Evolutionary conservation across 2,888 invertebrate species (phyloP), one percentile per base, ranked within the genome.

Genomic region (Marasmarcha lunaedactyla): DNA sequence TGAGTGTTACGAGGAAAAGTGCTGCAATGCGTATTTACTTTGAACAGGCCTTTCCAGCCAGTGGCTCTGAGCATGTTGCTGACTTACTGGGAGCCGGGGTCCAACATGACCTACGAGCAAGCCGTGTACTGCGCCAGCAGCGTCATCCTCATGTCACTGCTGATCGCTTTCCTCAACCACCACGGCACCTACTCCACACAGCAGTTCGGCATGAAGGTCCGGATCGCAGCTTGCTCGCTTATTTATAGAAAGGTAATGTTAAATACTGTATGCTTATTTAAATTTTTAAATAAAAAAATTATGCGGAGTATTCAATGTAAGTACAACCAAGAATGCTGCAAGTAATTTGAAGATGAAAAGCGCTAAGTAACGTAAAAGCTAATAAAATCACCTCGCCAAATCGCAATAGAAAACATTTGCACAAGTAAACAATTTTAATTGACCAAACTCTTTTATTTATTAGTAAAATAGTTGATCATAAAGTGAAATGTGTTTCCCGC

Each of bases 211-310:
- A 91, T 94, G 89, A 87, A 89, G 71, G 87, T 94, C 39, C 85
- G 95, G 49, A 88, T 94, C 1, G 92, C 94, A 0, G 89, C 91
- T 38, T 93, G 94, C 59, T 91, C 93, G 1, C 76, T 95, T 10
- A 87, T 96, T 41, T 95, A 93, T 60, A 88, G 93, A 78, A 96
- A 96, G 88, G 94, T 94, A 34, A 14, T 10, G 59, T 55, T 30
- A 15, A 40, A 36, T 35, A 26, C 14, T 14, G 4, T 30, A 2
- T 15, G 35, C n/a, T n/a, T n/a, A n/a, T n/a, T n/a, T n/a, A n/a
- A n/a, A n/a, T n/a, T n/a, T n/a, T n/a, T n/a, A n/a, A n/a, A n/a
- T n/a, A n/a, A n/a, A n/a, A n/a, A n/a, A n/a, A n/a, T n/a, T n/a
- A n/a, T n/a, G n/a, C n/a, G n/a, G n/a, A n/a, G n/a, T n/a, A n/a